A percentile compares a stretch with the other conserved stretches of the same genome.
These are phyloP conservation scores for Actenoides lindsayi DNA, from an alignment of 2,113 vertebrate genomes.

Conservation along the genomic window DNA sequence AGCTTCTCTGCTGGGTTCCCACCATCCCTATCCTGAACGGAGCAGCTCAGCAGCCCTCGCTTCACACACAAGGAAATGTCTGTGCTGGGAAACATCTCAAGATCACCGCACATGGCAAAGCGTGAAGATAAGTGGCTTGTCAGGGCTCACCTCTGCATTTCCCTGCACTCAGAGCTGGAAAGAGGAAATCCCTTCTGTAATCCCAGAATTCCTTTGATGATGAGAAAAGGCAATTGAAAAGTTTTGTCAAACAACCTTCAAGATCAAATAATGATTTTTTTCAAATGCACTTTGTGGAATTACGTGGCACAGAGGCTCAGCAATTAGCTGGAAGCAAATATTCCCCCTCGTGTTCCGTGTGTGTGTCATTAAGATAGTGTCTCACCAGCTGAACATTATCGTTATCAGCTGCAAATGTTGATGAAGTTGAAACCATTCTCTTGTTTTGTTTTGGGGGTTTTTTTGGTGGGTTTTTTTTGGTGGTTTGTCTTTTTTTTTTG, in stretches of 20 bases:
- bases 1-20: background rate
- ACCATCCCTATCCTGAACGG: background rate
- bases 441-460: background rate
- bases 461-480: too few relatives aligned
- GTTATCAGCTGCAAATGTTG: background rate
- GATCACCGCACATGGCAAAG: background rate
- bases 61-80: rapidly evolving
- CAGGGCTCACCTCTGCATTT: background rate
- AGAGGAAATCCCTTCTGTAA: background rate
- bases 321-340: constrained; percentile 29
- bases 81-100: background rate
- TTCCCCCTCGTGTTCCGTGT: background rate
- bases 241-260: constrained; percentile 15
- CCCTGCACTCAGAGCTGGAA: background rate
- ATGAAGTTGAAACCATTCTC: background rate
- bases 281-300: background rate
- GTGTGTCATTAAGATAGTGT: background rate
- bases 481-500: too few relatives aligned
- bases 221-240: constrained; percentile 12
- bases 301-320: background rate
- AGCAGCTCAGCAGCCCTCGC: background rate
- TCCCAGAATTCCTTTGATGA: background rate
- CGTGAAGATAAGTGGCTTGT: background rate
- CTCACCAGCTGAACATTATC: background rate
- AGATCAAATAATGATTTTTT: constrained; percentile 7